Conservation (phyloP, 2,113 vertebrate species). For the Polyodon spathula region DNA sequence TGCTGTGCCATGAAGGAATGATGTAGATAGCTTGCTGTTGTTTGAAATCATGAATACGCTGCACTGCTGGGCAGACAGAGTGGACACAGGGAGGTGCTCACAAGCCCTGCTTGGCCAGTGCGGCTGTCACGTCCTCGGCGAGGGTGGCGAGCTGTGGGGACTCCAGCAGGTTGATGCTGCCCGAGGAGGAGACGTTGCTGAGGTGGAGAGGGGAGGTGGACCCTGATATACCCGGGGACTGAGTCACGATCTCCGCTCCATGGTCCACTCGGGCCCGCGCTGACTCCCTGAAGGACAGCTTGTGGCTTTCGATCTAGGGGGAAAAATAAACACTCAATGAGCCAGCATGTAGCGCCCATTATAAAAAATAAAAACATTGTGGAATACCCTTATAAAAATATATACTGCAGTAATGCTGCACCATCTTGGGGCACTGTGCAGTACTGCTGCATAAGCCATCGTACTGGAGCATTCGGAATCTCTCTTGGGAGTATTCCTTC, state of each 20-base stretch:
- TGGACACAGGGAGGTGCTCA: constrained; percentile 50
- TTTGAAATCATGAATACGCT: constrained; percentile 22
- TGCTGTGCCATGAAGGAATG: constrained; percentile 7
- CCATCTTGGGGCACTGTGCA: too few species aligned
- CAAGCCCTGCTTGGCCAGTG: constrained; percentile 96
- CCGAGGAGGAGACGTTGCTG: constrained; percentile 91
- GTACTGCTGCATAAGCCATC: too few species aligned
- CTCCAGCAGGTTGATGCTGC: constrained; percentile 91
- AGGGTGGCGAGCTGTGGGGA: constrained; percentile 90
- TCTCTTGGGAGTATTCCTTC: too few species aligned
- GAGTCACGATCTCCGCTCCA: constrained; percentile 81
- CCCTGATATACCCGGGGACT: constrained; percentile 76
- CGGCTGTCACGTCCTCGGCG: constrained; percentile 91
- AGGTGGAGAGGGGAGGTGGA: constrained; percentile 75
- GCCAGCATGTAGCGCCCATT: too few species aligned
- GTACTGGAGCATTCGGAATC: too few species aligned
- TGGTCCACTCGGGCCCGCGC: constrained; percentile 89
- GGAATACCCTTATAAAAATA: too few species aligned
- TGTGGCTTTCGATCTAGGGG: constrained; percentile 89
- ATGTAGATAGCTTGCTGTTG: constrained; percentile 14
- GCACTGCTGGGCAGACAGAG: constrained; percentile 20
- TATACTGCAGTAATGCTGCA: too few species aligned
- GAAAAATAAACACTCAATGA: constrained; percentile 24
- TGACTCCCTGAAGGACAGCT: constrained; percentile 77
- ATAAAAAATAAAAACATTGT: too few species aligned